Conservation (phyloP, 35 echinoderm and acorn worm genomes). For the Holothuria glaberrima region DNA sequence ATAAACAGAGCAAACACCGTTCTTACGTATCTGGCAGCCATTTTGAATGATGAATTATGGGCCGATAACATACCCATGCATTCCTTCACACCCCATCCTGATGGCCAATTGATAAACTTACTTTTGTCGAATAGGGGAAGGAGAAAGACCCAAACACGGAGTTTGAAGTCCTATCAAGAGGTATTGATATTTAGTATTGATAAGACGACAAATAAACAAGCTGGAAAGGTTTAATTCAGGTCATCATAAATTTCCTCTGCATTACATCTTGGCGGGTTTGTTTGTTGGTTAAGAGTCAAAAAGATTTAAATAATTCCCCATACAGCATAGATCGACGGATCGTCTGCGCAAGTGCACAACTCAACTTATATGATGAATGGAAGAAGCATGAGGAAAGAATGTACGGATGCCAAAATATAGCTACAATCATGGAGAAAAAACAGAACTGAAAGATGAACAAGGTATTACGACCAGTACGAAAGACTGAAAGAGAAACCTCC, state of each 20-base stretch:
- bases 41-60: constrained; percentile 57
- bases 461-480: too few relatives aligned
- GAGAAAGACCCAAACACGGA: background rate
- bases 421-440: background rate
- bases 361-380: background rate
- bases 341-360: background rate
- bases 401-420: constrained; percentile 22
- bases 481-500: too few relatives aligned
- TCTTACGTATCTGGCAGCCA: constrained; percentile 13
- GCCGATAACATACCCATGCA: constrained; percentile 39
- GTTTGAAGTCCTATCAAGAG: constrained; percentile 26
- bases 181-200: constrained; percentile 20
- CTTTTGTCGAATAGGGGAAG: background rate
- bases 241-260: constrained; percentile 32
- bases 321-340: too few relatives aligned
- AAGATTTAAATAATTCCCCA: background rate
- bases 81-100: constrained; percentile 43
- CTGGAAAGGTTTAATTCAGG: constrained; percentile 44
- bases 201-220: constrained; percentile 25
- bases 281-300: constrained; percentile 41
- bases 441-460: too few relatives aligned
- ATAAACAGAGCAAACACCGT: too few relatives aligned
- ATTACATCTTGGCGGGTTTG: constrained; percentile 19
- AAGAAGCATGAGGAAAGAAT: background rate
- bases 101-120: constrained; percentile 51